These are phyloP conservation scores for Melanaphis sacchari DNA, from an alignment of 1,140 invertebrate species.

Conservation along the genomic window DNA sequence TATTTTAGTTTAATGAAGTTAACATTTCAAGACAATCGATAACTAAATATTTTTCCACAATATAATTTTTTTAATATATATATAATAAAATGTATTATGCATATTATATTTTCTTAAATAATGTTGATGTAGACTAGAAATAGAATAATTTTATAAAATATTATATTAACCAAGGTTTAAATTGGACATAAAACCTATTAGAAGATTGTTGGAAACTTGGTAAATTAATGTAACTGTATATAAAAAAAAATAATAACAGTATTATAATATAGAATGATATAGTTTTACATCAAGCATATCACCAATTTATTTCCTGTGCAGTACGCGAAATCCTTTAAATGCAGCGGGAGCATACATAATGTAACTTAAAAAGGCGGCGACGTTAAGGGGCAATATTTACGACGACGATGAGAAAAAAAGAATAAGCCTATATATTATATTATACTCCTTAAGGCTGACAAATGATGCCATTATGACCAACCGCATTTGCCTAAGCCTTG, in stretches of 20 bases:
- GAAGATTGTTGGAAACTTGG: not conserved
- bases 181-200: not conserved
- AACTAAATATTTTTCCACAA: too few relatives aligned
- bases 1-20: not conserved
- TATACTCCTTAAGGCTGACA: slow-evolving; percentile 50
- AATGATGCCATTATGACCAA: slow-evolving; percentile 39
- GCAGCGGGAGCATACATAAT: not conserved
- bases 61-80: too few relatives aligned
- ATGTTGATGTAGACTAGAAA: not conserved
- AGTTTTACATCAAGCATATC: not conserved
- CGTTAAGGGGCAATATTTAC: not conserved
- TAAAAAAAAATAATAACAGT: not conserved
- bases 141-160: not conserved
- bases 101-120: not conserved
- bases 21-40: not conserved
- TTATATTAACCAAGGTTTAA: not conserved
- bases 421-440: slow-evolving; percentile 30
- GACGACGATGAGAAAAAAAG: not conserved
- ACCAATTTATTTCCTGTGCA: not conserved
- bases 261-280: not conserved
- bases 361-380: slow-evolving; percentile 19
- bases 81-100: too few relatives aligned
- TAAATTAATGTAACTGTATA: not conserved
- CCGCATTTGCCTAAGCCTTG: slow-evolving; percentile 46
- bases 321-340: slow-evolving; percentile 3